Conservation (phyloP, 1,140 invertebrate species). For the Philaenus spumarius region DNA sequence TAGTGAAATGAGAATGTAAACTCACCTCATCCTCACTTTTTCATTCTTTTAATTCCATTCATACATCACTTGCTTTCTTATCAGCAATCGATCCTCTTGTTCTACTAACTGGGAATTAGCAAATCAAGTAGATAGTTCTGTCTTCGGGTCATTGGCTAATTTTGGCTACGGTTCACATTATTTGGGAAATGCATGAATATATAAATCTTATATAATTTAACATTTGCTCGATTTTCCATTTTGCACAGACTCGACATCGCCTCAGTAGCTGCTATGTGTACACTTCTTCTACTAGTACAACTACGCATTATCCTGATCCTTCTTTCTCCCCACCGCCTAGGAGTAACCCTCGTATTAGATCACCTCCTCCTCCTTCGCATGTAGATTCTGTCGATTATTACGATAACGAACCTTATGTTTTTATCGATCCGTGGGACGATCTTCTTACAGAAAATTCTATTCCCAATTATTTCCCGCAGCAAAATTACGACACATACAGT, state of each 20-base stretch:
- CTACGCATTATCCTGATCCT: slow-evolving; percentile 8
- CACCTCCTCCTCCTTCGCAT: slow-evolving; percentile 9
- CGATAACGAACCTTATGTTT: slow-evolving; percentile 19
- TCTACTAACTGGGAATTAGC: no score
- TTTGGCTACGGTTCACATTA: no score
- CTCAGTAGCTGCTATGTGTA: slow-evolving; percentile 31
- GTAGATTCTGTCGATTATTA: slow-evolving; percentile 6
- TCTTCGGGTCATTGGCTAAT: no score
- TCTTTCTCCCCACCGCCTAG: not conserved
- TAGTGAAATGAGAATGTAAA: no score
- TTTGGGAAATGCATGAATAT: no score
- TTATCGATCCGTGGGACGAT: slow-evolving; percentile 48
- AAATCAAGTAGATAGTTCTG: no score
- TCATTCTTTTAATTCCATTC: no score
- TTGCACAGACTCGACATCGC: slow-evolving; percentile 40
- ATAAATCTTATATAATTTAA: no score
- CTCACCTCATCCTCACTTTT: no score
- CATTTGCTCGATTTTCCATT: not conserved
- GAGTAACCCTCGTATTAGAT: slow-evolving; percentile 12
- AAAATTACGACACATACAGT: not conserved
- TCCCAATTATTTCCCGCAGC: not conserved
- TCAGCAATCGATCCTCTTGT: no score
- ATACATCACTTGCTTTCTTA: no score
- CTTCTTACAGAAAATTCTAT: slow-evolving; percentile 38
- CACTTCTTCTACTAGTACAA: slow-evolving; percentile 21